A percentile compares a stretch with the other conserved stretches of the same genome.
Conservation (phyloP, 2,888 invertebrate species). For the Conus canariensis region DNA sequence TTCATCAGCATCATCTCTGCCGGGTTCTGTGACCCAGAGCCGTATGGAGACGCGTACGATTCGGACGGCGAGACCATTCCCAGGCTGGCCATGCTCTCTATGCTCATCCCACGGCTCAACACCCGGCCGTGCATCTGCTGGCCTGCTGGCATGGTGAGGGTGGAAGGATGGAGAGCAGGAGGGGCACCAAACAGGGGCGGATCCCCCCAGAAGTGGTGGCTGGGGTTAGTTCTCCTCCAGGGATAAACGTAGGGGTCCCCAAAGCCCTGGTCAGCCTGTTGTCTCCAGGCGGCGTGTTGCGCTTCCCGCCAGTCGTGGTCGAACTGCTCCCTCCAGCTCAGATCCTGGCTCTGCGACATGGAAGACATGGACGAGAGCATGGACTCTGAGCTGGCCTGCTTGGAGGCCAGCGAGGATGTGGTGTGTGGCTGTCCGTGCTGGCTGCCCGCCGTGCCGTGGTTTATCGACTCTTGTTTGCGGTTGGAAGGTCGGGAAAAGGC, state of each 20-base stretch:
- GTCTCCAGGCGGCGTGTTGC: constrained; percentile 8
- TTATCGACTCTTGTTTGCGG: not conserved
- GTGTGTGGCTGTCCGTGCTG: not conserved
- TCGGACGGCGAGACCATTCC: constrained; percentile 4
- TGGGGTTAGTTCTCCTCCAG: constrained; percentile 3
- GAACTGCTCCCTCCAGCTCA: constrained; percentile 21
- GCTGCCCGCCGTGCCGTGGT: not conserved
- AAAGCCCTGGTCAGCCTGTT: constrained; percentile 25
- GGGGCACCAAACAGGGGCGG: not conserved
- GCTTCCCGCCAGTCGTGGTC: constrained; percentile 28
- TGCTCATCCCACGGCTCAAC: constrained; percentile 36
- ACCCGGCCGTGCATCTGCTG: not conserved
- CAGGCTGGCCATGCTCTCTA: constrained; percentile 30
- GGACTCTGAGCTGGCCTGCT: constrained; percentile 41
- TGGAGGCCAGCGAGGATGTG: constrained; percentile 8
- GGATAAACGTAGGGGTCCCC: constrained; percentile 16
- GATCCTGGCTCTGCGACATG: constrained; percentile 37
- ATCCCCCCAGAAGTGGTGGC: constrained; percentile 26
- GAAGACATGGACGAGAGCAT: constrained; percentile 40
- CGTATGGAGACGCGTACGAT: not conserved
- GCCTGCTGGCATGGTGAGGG: not conserved
- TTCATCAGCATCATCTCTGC: constrained; percentile 67
- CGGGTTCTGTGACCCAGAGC: not conserved
- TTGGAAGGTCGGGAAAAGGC: constrained; percentile 51
- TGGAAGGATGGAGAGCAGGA: not conserved